Base-by-base conservation (phyloP, 2,113 vertebrate species). In the Osmerus mordax region DNA sequence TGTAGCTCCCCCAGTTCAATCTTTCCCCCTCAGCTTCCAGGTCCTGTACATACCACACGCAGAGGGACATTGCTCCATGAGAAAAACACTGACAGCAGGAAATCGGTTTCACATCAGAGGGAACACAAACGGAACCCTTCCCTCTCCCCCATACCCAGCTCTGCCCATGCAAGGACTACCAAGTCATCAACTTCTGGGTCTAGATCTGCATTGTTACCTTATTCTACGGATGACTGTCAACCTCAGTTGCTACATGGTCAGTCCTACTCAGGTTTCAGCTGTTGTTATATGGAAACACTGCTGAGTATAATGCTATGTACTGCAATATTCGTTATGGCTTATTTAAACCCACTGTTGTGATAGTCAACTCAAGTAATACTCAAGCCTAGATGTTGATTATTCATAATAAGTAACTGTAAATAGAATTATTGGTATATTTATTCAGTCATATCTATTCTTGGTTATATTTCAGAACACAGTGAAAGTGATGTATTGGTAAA, bases 401-500 rank as follows among this genome's bases (percentile, higher is more conserved):
- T 47, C 41, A 47, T 47, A 47, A 47, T 47, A 47, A 47, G 12
- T 11, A 47, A 4, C 54, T 56, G 14, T 56, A 56, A 56, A n/a
- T n/a, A n/a, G n/a, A 15, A 15, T 56, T n/a, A 62, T n/a, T 28
- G 25, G 29, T 41, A 3, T 28, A 64, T 36, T 64, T 41, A 32
- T 41, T 64, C 15, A 36, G 16, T 36, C 29, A 64, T 36, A 64
- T 63, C 13, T 61, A 14, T 62, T 7, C 0, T 77, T 75, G 8
- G 32, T 7, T 76, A 9, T 70, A 19, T 78, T 80, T 68, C 28
- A 89, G 89, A 69, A 4, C 3, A 53, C 4, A 19, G 52, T 3
- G 94, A 95, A 4, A 19, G 52, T 3, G 94, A 95, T 81, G 83
- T 90, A 73, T 78, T 93, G 83, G 89, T 98, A 86, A 96, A 98